phyloP scores from a whole-genome alignment of 2,888 invertebrate species.

The Heliconius cydno region DNA sequence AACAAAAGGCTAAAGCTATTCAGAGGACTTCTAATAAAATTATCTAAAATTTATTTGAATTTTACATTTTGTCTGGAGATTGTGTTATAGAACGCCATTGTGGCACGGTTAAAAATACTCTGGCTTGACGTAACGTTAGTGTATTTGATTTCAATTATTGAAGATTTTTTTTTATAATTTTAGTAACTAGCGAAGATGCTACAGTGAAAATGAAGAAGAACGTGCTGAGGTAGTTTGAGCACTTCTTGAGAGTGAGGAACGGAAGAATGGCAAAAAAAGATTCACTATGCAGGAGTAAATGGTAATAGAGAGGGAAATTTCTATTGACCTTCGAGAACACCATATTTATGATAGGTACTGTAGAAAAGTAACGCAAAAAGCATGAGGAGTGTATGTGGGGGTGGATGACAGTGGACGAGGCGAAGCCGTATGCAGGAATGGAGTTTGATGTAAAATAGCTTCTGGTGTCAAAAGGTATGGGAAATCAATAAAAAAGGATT shows the following conservation, averaged over 20 bases:
- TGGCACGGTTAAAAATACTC: too few species aligned
- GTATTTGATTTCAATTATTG: neutral
- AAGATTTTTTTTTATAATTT: neutral
- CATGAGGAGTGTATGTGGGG: neutral
- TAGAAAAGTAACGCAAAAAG: too few species aligned
- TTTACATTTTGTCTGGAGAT: neutral
- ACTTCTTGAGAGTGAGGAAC: too few species aligned
- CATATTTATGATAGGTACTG: too few species aligned
- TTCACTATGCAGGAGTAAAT: too few species aligned
- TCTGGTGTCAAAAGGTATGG: neutral
- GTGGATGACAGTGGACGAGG: neutral
- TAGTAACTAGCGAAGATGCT: neutral
- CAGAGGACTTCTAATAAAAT: conserved; percentile 7
- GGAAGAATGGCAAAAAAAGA: too few species aligned
- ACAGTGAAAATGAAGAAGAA: neutral
- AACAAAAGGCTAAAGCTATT: conserved; percentile 18
- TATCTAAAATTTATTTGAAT: conserved; percentile 12
- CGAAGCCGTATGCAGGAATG: neutral
- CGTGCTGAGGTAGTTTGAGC: neutral
- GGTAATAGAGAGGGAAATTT: too few species aligned
- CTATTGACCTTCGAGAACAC: too few species aligned
- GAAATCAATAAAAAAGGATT: neutral
- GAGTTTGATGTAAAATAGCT: too few species aligned
- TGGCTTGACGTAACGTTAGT: neutral
- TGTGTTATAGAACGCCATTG: neutral